Conservation (phyloP, 2,888 invertebrate genomes). For the Steinernema scapterisci region DNA sequence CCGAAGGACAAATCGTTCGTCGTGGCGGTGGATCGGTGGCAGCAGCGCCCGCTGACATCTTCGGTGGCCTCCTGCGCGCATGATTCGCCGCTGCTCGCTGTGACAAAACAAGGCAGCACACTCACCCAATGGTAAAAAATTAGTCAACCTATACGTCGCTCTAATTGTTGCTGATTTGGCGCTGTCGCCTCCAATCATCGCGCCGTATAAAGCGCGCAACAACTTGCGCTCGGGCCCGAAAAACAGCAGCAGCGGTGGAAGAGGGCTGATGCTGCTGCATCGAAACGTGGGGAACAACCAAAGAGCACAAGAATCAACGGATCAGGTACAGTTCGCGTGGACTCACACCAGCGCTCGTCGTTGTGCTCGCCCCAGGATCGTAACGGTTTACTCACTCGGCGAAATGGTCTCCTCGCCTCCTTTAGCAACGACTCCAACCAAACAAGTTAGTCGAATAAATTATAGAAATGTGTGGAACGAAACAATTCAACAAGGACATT, state of each 20-base stretch:
- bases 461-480: background rate
- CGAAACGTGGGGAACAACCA: slow-evolving; percentile 2
- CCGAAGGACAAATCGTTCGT: too few relatives aligned
- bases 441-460: background rate
- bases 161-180: slow-evolving; percentile 24
- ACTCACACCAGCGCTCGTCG: background rate
- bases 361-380: too few relatives aligned
- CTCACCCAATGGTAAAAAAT: background rate
- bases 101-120: background rate
- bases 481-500: background rate
- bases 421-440: background rate
- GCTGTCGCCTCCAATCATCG: slow-evolving; percentile 15
- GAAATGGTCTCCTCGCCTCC: too few relatives aligned
- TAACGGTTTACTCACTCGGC: too few relatives aligned
- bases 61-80: background rate
- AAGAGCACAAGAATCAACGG: slow-evolving; percentile 13
- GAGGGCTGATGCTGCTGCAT: too few relatives aligned
- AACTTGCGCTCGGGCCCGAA: background rate
- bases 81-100: too few relatives aligned
- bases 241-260: background rate
- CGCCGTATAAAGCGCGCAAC: slow-evolving; percentile 18
- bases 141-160: slow-evolving; percentile 3
- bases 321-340: background rate
- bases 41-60: background rate
- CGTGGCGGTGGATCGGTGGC: background rate